Base-by-base conservation (phyloP, 2,888 invertebrate species). In the Bruchidius siliquastri region DNA sequence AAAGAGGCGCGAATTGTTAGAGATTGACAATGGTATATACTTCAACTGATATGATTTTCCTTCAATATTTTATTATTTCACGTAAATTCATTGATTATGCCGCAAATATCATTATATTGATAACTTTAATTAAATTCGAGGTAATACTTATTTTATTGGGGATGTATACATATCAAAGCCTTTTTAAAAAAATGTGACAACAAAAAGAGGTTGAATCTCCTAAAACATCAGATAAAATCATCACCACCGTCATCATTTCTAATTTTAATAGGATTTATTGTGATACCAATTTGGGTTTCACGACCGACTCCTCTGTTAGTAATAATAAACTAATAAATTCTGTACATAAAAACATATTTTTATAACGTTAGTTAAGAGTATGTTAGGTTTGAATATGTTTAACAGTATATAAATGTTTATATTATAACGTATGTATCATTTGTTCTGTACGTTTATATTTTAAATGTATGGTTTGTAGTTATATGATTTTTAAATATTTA, bases 281-380 rank as follows among this genome's bases (percentile, higher is more conserved):
- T 77, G 77, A 78, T 77, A 77, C 75, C 72, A 69, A 73, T 69
- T 68, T 67, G 69, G 70, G 73, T 71, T 70, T 72, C 70, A 20
- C 68, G 71, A 68, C 68, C 70, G 71, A 73, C 74, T 75, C 76
- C 76, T 76, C 76, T 68, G 69, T 75, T 75, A 73, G 71, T 72
- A 72, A 71, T 69, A 73, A 71, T 71, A 76, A 78, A 76, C 75
- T 78, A 77, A 75, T 71, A 77, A 75, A 76, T 75, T 77, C 74
- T 80, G 76, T 78, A 79, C 75, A 79, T 77, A 76, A 73, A 75
- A 77, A 77, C 73, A 80, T 81, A 80, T 81, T 81, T 81, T 81
- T 81, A 77, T 81, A 81, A 80, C 73, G 78, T 81, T 80, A 80
- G 78, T 80, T 79, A 78, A 78, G 73, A 76, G 72, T 76, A 72